Evolutionary conservation across 2,888 invertebrate genomes (phyloP), one percentile per base, ranked within the genome.

Genomic region (Dryadula phaetusa): DNA sequence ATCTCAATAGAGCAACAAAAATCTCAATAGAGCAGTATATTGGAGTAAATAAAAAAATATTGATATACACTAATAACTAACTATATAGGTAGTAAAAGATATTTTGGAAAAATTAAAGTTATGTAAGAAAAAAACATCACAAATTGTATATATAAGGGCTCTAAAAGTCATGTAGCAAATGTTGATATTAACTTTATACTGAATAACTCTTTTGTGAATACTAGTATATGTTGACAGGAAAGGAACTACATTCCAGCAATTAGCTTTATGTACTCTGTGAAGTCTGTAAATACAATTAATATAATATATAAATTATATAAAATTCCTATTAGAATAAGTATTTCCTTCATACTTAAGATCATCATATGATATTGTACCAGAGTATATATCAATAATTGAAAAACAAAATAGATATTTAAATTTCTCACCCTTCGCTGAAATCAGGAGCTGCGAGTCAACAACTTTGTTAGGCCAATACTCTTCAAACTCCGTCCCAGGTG

Each of bases 381-480:
- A 1, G 28, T 25, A 28, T 28, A 32, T 16, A 52, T 52, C 28
- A 16, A 52, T 52, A 10, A 28, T 3, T 6, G 25, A 6, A 12
- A 37, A 4, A 28, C 10, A 16, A 49, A 49, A 22, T 8, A 16
- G n/a, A 28, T 3, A 49, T 49, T 22, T n/a, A 18, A 64, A 62
- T 46, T 62, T 70, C 67, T 75, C 82, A 93, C 95, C 95, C 81
- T 95, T 95, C 44, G 95, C 95, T 61, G 94, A 94, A 76, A 97
- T 95, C 53, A 97, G 88, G 20, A 97, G 93, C 83, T 97, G 96
- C 0, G 96, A 95, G 79, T 97, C 97, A 72, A 97, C 95, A 67
- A 97, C 96, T 88, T 97, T 97, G 82, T 96, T 96, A 0, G 98
- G 98, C 98, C 98, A 98, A 85, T 98, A 98, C 79, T 98, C 97